Percentiles rank a stretch among this genome's conserved stretches.
phyloP scores from a whole-genome alignment of 1,140 invertebrate genomes.

The Papilio polytes region DNA sequence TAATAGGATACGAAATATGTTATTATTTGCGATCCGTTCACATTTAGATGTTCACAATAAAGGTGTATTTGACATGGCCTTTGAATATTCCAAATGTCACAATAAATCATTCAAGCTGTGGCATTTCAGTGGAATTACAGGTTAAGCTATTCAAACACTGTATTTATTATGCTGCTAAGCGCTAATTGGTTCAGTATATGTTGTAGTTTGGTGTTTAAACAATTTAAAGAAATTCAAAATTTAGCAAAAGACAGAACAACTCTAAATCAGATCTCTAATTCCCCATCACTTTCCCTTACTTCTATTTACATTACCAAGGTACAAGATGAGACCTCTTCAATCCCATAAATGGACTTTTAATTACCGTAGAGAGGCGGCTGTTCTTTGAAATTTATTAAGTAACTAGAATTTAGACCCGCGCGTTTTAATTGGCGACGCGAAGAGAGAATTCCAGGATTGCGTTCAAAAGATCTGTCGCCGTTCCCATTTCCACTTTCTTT shows the following conservation, averaged over 20 bases:
- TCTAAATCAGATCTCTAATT: background rate
- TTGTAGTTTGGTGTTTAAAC: background rate
- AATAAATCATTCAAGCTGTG: background rate
- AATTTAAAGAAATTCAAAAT: background rate
- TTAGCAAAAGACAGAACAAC: background rate
- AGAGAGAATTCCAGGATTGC: constrained; percentile 44
- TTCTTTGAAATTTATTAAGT: constrained; percentile 44
- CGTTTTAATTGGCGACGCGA: constrained; percentile 51
- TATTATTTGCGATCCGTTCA: background rate
- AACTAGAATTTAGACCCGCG: constrained; percentile 30
- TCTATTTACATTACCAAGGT: background rate
- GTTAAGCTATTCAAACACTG: background rate
- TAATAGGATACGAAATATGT: background rate
- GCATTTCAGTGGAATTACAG: background rate
- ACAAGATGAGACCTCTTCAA: constrained; percentile 32
- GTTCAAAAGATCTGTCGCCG: constrained; percentile 30
- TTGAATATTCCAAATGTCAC: background rate
- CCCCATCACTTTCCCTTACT: constrained; percentile 8
- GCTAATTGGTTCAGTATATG: background rate
- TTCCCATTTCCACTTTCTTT: constrained; percentile 10
- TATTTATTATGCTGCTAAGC: background rate
- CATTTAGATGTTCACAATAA: background rate
- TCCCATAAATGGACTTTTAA: constrained; percentile 43
- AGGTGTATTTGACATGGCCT: background rate
- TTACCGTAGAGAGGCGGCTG: constrained; percentile 38